Evolutionary conservation across 2,113 vertebrate species (phyloP).

Genomic region (Epinephelus moara): DNA sequence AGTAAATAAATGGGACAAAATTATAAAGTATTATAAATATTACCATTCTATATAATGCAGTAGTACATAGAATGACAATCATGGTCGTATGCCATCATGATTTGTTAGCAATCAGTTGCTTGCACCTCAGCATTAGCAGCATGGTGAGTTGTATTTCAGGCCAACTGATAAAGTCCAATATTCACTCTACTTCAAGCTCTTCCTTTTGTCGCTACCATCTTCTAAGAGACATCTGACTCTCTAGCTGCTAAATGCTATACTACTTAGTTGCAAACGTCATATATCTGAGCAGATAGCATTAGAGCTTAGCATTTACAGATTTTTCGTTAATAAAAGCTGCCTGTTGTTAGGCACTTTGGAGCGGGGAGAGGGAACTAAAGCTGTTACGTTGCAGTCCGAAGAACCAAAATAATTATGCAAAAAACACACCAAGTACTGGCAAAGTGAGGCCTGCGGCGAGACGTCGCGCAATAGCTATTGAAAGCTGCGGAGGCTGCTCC

Average conservation of each 20-base stretch:
- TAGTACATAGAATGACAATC: not conserved
- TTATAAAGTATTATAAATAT: not conserved
- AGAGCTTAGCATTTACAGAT: not conserved
- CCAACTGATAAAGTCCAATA: not conserved
- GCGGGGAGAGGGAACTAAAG: not conserved
- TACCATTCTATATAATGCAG: not conserved
- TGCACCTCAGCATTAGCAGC: not conserved
- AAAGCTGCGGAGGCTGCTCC: too few species aligned
- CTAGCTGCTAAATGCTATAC: not conserved
- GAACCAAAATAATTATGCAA: not conserved
- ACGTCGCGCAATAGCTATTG: too few species aligned
- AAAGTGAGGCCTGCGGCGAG: too few species aligned
- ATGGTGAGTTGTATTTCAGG: not conserved
- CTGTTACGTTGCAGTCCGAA: not conserved
- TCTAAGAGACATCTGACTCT: too few species aligned
- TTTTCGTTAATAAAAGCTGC: not conserved
- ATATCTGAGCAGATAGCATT: not conserved
- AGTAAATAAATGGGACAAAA: not conserved
- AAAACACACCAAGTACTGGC: too few species aligned
- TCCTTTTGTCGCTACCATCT: not conserved
- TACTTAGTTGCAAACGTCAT: not conserved
- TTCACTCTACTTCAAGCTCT: not conserved
- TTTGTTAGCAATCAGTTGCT: not conserved
- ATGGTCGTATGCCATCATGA: too few species aligned
- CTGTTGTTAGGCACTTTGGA: not conserved